A percentile compares a stretch with the other conserved stretches of the same genome.
Conservation (phyloP, 2,113 vertebrate genomes). For the Onychostoma macrolepis region DNA sequence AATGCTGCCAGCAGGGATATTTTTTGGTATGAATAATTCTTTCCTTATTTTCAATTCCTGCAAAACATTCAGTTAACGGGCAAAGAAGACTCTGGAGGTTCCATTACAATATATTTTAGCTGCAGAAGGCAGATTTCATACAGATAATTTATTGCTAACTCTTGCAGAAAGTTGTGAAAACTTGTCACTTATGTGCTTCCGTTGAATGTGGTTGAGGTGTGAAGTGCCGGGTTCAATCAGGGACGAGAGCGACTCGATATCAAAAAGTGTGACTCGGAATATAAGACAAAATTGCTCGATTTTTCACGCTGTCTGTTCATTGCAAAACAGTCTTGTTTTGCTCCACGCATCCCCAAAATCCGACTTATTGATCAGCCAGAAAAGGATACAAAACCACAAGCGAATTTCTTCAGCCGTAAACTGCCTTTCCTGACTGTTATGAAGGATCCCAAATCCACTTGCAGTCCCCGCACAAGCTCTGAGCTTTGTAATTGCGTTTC, state of each 20-base stretch:
- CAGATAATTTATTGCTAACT: conserved; percentile 41
- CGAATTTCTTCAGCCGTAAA: conserved; percentile 3
- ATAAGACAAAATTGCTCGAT: not conserved
- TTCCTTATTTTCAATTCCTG: conserved; percentile 12
- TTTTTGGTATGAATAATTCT: conserved; percentile 38
- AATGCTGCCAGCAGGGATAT: conserved; percentile 30
- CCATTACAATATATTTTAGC: conserved; percentile 15
- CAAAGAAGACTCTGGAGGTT: conserved; percentile 12
- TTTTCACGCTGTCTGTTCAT: conserved; percentile 16
- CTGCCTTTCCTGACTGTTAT: conserved; percentile 5
- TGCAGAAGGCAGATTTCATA: conserved; percentile 46
- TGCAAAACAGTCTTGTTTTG: conserved; percentile 27
- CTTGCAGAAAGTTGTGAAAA: conserved; percentile 46
- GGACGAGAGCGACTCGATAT: conserved; percentile 13
- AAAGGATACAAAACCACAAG: conserved; percentile 24
- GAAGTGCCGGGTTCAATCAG: conserved; percentile 53
- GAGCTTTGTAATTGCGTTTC: conserved; percentile 23
- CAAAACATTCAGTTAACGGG: conserved; percentile 39
- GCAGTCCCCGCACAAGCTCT: conserved; percentile 19
- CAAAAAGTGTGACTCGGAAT: conserved; percentile 17
- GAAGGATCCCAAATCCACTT: not conserved
- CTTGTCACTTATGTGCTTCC: conserved; percentile 27
- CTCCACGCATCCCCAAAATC: conserved; percentile 19
- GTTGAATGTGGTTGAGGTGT: conserved; percentile 36
- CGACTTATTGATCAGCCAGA: conserved; percentile 36